phyloP scores from a whole-genome alignment of 2,113 vertebrate species.

The Megaleporinus macrocephalus region DNA sequence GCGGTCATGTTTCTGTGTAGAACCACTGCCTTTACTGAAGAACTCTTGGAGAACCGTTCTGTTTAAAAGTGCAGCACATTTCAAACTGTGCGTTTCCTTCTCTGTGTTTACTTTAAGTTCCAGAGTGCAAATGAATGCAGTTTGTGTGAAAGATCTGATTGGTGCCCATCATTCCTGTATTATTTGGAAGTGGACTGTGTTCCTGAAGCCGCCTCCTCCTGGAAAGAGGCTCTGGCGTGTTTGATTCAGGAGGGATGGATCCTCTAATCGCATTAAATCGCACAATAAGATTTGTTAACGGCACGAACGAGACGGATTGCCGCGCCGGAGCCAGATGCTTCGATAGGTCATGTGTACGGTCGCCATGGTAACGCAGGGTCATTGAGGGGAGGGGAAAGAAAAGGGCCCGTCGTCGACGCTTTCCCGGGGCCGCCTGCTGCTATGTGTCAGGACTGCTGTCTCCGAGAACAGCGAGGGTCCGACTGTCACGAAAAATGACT shows the following conservation, averaged over 20 bases:
- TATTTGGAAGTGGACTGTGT: not conserved
- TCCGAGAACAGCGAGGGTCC: constrained; percentile 39
- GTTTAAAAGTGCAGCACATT: no score
- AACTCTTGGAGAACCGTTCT: no score
- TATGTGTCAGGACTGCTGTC: constrained; percentile 34
- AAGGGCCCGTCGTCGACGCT: constrained; percentile 39
- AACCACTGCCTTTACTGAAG: no score
- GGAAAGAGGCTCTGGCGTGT: constrained; percentile 36
- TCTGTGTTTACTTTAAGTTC: no score
- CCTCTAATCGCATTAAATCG: constrained; percentile 56
- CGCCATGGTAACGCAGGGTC: constrained; percentile 55
- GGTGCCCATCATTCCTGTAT: no score
- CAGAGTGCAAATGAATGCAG: no score
- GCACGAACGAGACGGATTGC: constrained; percentile 54
- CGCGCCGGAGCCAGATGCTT: constrained; percentile 55
- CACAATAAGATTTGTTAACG: constrained; percentile 60
- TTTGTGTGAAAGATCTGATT: no score
- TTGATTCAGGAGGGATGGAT: constrained; percentile 48
- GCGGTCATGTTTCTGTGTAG: no score
- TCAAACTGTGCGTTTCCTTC: no score
- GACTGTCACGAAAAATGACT: constrained; percentile 12
- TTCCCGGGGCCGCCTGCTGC: constrained; percentile 24
- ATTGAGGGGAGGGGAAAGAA: not conserved
- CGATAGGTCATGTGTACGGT: constrained; percentile 52
- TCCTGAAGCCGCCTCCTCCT: constrained; percentile 30